Evolutionary conservation across 2,113 vertebrate species (phyloP), one percentile per base, ranked within the genome.

Genomic region (Gnathonemus echidnorhynchus): DNA sequence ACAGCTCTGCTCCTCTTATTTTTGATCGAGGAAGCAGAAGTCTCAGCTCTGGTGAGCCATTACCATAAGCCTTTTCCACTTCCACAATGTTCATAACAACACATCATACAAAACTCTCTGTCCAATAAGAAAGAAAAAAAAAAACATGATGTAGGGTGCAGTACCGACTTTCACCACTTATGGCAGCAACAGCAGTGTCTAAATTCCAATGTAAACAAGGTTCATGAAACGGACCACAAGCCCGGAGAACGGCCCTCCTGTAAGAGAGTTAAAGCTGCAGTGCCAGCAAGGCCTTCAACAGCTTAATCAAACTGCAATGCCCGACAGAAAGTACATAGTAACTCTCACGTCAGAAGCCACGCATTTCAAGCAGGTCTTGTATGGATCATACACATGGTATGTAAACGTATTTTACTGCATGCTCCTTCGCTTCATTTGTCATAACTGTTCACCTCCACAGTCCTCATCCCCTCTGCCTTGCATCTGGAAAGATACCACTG

Each of bases 341-440:
- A 3, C 19, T 56, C 89, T 39, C 15, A 88, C 62, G 11, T 42
- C 31, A 56, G 89, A 87, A 87, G n/a, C 48, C 11, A 90, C 87
- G 19, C 89, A 90, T 87, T 53, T 88, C 52, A 80, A 80, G 62
- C 46, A 88, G 66, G 45, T 19, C 66, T 50, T 42, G 58, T 45
- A 80, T 74, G 74, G 31, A 77, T 56, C 39, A 45, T 45, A 52
- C 21, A 21, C 31, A 48, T 77, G 74, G 77, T 80, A 53, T 53
- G 85, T 90, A 66, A 49, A 87, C 66, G 53, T 90, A 53, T 87
- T 35, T 74, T 56, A 52, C 58, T 74, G 86, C 56, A 19, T 74
- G 56, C 62, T 13, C 85, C 56, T 42, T 39, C 9, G 70, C 45
- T 77, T 90, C 89, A 90, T 88, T 87, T 90, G 58, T 42, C 74